Conservation (phyloP, 2,888 invertebrate genomes). For the Prosapia bicincta region DNA sequence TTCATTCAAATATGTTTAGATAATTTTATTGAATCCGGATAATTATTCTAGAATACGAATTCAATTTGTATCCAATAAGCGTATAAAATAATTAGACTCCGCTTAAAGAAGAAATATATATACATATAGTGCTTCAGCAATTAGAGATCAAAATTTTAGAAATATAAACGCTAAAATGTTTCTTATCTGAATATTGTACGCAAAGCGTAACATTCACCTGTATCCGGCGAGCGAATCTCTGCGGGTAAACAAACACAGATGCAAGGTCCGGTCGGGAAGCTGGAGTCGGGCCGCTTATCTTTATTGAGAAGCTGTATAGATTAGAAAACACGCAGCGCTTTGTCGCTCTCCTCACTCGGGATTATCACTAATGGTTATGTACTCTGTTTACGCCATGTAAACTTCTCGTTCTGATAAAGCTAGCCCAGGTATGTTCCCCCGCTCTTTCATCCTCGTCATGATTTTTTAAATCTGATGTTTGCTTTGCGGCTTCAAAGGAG, state of each 20-base stretch:
- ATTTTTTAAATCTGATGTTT: neutral
- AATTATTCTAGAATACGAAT: no score
- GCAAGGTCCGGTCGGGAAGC: neutral
- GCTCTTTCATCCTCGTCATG: neutral
- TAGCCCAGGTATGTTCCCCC: neutral
- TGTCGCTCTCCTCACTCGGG: neutral
- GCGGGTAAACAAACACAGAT: neutral
- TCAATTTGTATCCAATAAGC: no score
- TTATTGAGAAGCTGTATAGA: constrained; percentile 2
- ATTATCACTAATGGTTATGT: constrained; percentile 2
- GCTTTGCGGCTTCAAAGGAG: neutral
- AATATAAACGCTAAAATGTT: no score
- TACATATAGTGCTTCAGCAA: no score
- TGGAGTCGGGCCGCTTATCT: neutral
- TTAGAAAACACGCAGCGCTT: neutral
- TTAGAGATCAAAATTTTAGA: no score
- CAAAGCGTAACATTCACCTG: no score
- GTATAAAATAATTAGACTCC: no score
- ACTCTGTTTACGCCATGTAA: neutral
- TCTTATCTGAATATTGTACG: no score
- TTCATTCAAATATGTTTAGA: no score
- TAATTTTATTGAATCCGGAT: no score
- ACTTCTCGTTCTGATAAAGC: neutral
- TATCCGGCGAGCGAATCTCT: neutral
- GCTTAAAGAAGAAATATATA: no score